A percentile compares a stretch with the other conserved stretches of the same genome.
Conservation (phyloP, 1,140 invertebrate species). For the Lordiphosa mommai region DNA sequence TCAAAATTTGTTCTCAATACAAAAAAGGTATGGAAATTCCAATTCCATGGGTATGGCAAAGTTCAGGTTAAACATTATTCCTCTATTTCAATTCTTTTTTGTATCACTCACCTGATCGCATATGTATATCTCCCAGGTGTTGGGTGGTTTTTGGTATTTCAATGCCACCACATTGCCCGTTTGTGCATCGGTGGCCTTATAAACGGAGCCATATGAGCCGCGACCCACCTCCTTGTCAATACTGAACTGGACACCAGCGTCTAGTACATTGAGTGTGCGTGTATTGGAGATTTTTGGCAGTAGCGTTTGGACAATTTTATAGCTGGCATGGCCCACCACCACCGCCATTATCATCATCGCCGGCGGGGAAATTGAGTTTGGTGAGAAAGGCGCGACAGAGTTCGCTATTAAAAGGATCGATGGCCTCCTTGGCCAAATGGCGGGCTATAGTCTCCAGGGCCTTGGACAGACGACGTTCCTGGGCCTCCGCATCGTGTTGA, state of each 20-base stretch:
- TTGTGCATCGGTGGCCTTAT: slow-evolving; percentile 80
- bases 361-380: slow-evolving; percentile 81
- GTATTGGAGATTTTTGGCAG: slow-evolving; percentile 80
- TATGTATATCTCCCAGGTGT: slow-evolving; percentile 91
- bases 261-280: slow-evolving; percentile 81
- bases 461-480: slow-evolving; percentile 67
- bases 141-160: slow-evolving; percentile 89
- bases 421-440: slow-evolving; percentile 63
- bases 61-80: no score
- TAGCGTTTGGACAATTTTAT: slow-evolving; percentile 71
- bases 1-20: no score
- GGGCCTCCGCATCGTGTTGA: slow-evolving; percentile 70
- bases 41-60: no score
- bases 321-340: slow-evolving; percentile 60
- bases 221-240: slow-evolving; percentile 88
- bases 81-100: no score
- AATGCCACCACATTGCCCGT: slow-evolving; percentile 85
- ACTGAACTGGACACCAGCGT: slow-evolving; percentile 81
- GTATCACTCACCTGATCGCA: slow-evolving; percentile 87
- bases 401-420: slow-evolving; percentile 83
- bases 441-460: slow-evolving; percentile 69
- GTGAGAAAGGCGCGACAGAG: slow-evolving; percentile 82
- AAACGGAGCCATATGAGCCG: slow-evolving; percentile 88
- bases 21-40: no score
- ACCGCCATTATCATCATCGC: slow-evolving; percentile 64